These are phyloP conservation scores for Corythoichthys intestinalis DNA, from an alignment of 2,113 vertebrate genomes.

Conservation along the genomic window DNA sequence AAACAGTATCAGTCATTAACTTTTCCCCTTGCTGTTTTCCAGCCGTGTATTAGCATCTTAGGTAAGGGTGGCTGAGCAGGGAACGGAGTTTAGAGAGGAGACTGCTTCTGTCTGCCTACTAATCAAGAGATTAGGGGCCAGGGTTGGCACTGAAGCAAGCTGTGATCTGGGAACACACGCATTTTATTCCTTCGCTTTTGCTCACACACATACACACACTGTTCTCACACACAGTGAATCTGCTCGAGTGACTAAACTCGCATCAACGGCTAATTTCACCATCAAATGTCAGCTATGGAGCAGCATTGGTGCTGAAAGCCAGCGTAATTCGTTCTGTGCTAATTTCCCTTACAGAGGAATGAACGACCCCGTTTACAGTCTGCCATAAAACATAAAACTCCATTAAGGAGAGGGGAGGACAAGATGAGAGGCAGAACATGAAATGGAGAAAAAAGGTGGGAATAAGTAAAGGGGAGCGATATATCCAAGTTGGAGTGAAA, in stretches of 20 bases:
- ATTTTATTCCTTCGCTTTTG: constrained; percentile 11
- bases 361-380: constrained; percentile 62
- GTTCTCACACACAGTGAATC: constrained; percentile 27
- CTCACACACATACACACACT: neutral
- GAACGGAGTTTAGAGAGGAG: constrained; percentile 56
- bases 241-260: constrained; percentile 61
- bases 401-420: constrained; percentile 52
- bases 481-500: neutral
- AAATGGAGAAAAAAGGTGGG: constrained; percentile 12
- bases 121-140: constrained; percentile 74
- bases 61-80: constrained; percentile 53
- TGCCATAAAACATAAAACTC: constrained; percentile 62
- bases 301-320: constrained; percentile 48
- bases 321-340: constrained; percentile 59
- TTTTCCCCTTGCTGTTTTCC: constrained; percentile 35
- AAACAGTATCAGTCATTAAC: constrained; percentile 38
- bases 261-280: constrained; percentile 66
- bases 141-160: constrained; percentile 59
- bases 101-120: constrained; percentile 67
- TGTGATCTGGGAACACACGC: constrained; percentile 48
- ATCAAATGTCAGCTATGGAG: constrained; percentile 68
- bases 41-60: constrained; percentile 48
- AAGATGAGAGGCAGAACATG: constrained; percentile 23
- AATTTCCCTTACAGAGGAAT: constrained; percentile 62
- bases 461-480: constrained; percentile 43